Conservation (phyloP, 2,888 invertebrate species). For the Leucania comma region DNA sequence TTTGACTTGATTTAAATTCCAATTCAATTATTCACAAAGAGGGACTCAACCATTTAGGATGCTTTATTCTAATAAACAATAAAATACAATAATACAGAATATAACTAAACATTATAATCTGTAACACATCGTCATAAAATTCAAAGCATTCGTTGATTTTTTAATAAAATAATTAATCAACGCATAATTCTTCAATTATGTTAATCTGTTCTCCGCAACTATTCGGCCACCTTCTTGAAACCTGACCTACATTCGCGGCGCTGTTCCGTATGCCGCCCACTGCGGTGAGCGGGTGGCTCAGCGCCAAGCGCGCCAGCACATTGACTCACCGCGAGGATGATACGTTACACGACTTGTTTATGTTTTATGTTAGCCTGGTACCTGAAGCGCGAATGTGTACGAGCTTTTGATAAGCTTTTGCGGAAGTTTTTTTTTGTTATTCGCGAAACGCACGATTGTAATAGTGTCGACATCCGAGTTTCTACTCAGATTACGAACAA, state of each 20-base stretch:
- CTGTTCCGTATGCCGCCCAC: slow-evolving; percentile 66
- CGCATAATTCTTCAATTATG: slow-evolving; percentile 23
- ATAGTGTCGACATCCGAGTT: not conserved
- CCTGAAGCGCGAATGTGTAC: slow-evolving; percentile 12
- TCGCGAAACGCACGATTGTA: not conserved
- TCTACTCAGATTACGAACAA: too few relatives aligned
- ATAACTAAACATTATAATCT: not conserved
- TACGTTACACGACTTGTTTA: slow-evolving; percentile 34
- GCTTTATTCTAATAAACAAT: not conserved
- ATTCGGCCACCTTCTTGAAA: slow-evolving; percentile 56
- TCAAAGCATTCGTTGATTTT: slow-evolving; percentile 7
- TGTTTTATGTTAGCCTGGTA: slow-evolving; percentile 61
- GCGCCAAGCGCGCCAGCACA: slow-evolving; percentile 51
- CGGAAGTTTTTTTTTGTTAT: not conserved
- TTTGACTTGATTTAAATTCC: not conserved
- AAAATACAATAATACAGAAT: not conserved
- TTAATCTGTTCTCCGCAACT: slow-evolving; percentile 29
- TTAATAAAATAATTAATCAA: slow-evolving; percentile 22
- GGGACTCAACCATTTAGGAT: too few relatives aligned
- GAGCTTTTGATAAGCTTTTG: slow-evolving; percentile 24
- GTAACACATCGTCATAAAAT: not conserved
- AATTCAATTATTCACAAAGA: too few relatives aligned
- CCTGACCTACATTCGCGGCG: slow-evolving; percentile 62
- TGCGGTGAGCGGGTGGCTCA: slow-evolving; percentile 51
- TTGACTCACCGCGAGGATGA: slow-evolving; percentile 66